These are phyloP conservation scores for Myocastor coypus DNA, from an alignment of 2,113 vertebrate genomes.

Conservation along the genomic window DNA sequence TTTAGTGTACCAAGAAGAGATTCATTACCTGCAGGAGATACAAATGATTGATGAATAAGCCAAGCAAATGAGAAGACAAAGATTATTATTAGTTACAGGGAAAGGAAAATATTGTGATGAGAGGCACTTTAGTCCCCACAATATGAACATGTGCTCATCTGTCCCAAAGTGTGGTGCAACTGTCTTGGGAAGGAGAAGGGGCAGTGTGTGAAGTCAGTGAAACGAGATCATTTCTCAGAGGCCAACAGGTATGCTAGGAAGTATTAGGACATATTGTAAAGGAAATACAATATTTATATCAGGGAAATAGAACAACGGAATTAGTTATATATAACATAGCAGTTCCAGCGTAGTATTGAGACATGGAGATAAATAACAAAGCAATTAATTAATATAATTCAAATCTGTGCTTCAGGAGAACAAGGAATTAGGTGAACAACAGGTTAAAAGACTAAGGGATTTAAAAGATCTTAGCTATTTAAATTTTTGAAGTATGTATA, in stretches of 20 bases:
- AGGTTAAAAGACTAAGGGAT: not conserved
- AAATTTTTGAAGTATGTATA: not conserved
- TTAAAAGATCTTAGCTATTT: not conserved
- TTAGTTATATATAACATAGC: not conserved
- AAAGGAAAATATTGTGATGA: not conserved
- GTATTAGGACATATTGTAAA: not conserved
- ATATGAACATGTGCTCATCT: not conserved
- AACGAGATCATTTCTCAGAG: not conserved
- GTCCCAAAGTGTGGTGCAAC: too few species aligned
- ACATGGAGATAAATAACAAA: not conserved
- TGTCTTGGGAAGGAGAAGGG: not conserved
- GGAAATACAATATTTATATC: not conserved
- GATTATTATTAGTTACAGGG: not conserved
- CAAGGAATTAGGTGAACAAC: not conserved
- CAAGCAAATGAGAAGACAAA: slow-evolving; percentile 10
- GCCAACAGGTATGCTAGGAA: not conserved
- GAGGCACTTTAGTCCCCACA: not conserved
- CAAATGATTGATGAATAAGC: not conserved
- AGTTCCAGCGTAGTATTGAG: not conserved
- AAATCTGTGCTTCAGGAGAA: not conserved
- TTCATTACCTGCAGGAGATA: not conserved
- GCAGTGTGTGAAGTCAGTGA: not conserved
- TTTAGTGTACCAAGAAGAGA: not conserved
- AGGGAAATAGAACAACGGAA: not conserved
- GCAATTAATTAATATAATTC: not conserved